Percentiles rank a stretch among this genome's conserved stretches.
phyloP scores from a whole-genome alignment of 2,888 invertebrate species.

The Dioctria linearis region DNA sequence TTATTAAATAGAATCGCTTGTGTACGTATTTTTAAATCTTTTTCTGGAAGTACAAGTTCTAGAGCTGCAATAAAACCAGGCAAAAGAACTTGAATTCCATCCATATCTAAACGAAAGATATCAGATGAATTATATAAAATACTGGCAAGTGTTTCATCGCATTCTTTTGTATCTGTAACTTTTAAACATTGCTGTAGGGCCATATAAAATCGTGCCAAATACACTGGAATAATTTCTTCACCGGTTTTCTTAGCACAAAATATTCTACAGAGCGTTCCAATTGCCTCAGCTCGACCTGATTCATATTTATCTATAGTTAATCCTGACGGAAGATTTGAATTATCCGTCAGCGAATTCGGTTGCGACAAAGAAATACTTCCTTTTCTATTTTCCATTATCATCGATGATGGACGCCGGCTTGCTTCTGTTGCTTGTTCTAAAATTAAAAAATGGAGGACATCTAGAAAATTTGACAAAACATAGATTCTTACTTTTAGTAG shows the following conservation, averaged over 20 bases:
- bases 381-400: conserved; percentile 77
- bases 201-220: conserved; percentile 94
- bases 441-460: neutral
- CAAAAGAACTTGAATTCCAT: conserved; percentile 92
- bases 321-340: conserved; percentile 78
- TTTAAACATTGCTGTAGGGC: conserved; percentile 90
- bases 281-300: conserved; percentile 92
- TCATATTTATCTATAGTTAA: conserved; percentile 85
- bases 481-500: conserved; percentile 72
- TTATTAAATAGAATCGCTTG: conserved; percentile 76
- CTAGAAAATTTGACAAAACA: neutral
- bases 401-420: conserved; percentile 78
- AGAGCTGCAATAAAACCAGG: conserved; percentile 92
- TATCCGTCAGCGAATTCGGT: conserved; percentile 78
- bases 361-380: conserved; percentile 74
- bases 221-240: conserved; percentile 90
- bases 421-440: conserved; percentile 71
- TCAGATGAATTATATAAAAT: conserved; percentile 90
- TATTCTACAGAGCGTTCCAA: conserved; percentile 95
- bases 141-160: conserved; percentile 86
- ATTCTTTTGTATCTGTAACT: conserved; percentile 78
- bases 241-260: conserved; percentile 96
- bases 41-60: conserved; percentile 91
- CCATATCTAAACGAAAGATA: conserved; percentile 91
- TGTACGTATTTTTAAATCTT: conserved; percentile 83